A percentile compares a stretch with the other conserved stretches of the same genome.
These are phyloP conservation scores for Ploceus nigricollis DNA, from an alignment of 2,113 vertebrate species.

Conservation along the genomic window DNA sequence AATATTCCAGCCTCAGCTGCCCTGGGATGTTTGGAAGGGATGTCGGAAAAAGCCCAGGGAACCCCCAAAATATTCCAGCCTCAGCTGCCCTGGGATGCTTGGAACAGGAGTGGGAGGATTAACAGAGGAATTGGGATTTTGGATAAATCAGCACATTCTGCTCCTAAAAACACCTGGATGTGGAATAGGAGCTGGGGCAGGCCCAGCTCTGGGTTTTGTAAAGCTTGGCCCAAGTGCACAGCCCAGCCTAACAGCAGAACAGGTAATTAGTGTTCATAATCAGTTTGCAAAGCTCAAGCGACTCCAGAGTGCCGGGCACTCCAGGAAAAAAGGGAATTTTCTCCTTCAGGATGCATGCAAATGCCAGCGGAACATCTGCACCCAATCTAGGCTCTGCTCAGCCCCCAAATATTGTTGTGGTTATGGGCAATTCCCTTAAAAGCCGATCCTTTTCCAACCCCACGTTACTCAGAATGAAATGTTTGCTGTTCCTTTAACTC, in stretches of 20 bases:
- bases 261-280: slow-evolving; percentile 49
- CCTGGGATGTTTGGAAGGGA: too few relatives aligned
- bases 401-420: slow-evolving; percentile 75
- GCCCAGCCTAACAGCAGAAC: fast-evolving
- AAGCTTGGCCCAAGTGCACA: neutral
- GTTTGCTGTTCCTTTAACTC: slow-evolving; percentile 53
- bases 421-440: slow-evolving; percentile 76
- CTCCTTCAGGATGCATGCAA: slow-evolving; percentile 57
- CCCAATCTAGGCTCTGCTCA: slow-evolving; percentile 68
- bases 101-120: neutral
- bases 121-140: neutral
- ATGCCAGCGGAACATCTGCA: slow-evolving; percentile 77
- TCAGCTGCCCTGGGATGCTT: neutral
- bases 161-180: fast-evolving
- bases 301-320: neutral
- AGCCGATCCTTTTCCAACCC: slow-evolving; percentile 59
- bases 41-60: neutral
- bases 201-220: neutral
- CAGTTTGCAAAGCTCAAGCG: slow-evolving; percentile 33
- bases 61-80: neutral
- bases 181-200: neutral
- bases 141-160: neutral
- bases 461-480: slow-evolving; percentile 48
- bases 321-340: slow-evolving; percentile 20
- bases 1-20: neutral